A percentile compares a stretch with the other conserved stretches of the same genome.
phyloP scores from a whole-genome alignment of 2,888 invertebrate species.

The Parochlus steinenii region DNA sequence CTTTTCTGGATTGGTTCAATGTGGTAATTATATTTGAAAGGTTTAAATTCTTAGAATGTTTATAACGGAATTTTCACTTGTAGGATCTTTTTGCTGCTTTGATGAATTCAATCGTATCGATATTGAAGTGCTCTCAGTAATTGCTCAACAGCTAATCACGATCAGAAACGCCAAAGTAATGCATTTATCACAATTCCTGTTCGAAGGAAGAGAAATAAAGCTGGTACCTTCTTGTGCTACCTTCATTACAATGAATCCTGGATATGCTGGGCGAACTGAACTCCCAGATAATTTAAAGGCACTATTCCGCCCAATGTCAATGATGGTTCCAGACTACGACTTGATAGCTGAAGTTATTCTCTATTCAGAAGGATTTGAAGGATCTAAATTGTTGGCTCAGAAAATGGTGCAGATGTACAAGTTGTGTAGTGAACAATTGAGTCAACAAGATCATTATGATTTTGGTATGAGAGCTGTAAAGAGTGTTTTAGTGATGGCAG shows the following conservation, averaged over 20 bases:
- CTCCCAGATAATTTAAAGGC: constrained; percentile 74
- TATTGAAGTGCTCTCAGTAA: constrained; percentile 77
- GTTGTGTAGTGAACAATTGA: constrained; percentile 76
- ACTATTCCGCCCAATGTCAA: constrained; percentile 68
- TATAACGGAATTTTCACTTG: background rate
- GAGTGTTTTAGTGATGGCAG: constrained; percentile 85
- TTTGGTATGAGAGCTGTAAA: constrained; percentile 91
- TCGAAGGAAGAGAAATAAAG: constrained; percentile 78
- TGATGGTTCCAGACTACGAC: constrained; percentile 88
- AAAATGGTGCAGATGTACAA: constrained; percentile 92
- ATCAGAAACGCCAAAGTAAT: constrained; percentile 72
- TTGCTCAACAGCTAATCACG: constrained; percentile 77
- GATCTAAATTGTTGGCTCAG: constrained; percentile 68
- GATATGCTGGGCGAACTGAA: constrained; percentile 78
- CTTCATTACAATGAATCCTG: constrained; percentile 87
- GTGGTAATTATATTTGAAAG: constrained; percentile 20
- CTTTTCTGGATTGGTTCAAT: constrained; percentile 76
- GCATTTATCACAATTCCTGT: constrained; percentile 54
- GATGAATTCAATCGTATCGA: constrained; percentile 86
- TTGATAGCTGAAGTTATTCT: constrained; percentile 80
- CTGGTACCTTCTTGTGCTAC: constrained; percentile 64
- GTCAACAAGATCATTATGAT: constrained; percentile 85
- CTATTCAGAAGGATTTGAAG: constrained; percentile 87
- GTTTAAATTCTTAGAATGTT: background rate
- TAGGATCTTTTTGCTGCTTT: constrained; percentile 82